Percentiles rank a stretch among this genome's conserved stretches.
These are phyloP conservation scores for Ptilonorhynchus violaceus DNA, from an alignment of 2,113 vertebrate genomes.

Conservation along the genomic window DNA sequence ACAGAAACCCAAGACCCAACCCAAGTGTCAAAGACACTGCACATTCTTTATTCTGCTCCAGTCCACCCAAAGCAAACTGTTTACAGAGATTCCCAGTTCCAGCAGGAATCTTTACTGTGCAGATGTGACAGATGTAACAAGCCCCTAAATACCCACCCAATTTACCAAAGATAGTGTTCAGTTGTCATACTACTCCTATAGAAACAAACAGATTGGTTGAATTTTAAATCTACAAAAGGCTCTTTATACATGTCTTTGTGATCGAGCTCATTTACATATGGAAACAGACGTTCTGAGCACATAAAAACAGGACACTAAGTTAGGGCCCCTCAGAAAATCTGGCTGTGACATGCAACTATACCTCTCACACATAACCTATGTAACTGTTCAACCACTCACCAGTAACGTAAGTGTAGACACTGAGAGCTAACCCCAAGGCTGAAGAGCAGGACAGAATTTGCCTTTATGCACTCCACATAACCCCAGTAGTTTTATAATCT, in stretches of 20 bases:
- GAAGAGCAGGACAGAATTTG: neutral
- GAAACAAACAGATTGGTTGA: neutral
- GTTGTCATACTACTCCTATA: neutral
- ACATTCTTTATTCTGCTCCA: neutral
- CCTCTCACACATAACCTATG: neutral
- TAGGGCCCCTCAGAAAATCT: neutral
- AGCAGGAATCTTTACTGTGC: neutral
- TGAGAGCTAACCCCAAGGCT: neutral
- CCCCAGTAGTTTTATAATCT: neutral
- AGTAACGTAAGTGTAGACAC: neutral
- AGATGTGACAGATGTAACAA: neutral
- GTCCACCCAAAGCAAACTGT: neutral
- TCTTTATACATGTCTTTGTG: neutral
- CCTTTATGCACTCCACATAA: neutral
- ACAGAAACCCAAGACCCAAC: neutral
- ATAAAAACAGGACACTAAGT: neutral
- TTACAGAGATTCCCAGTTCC: neutral
- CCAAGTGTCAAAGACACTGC: neutral
- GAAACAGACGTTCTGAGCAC: neutral
- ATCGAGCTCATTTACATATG: neutral
- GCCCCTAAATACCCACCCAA: neutral
- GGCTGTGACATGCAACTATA: neutral
- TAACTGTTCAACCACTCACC: neutral
- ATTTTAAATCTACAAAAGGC: neutral
- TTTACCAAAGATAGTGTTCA: neutral